Conservation (phyloP, 2,888 invertebrate genomes). For the Scelioninae gen. 1 region DNA sequence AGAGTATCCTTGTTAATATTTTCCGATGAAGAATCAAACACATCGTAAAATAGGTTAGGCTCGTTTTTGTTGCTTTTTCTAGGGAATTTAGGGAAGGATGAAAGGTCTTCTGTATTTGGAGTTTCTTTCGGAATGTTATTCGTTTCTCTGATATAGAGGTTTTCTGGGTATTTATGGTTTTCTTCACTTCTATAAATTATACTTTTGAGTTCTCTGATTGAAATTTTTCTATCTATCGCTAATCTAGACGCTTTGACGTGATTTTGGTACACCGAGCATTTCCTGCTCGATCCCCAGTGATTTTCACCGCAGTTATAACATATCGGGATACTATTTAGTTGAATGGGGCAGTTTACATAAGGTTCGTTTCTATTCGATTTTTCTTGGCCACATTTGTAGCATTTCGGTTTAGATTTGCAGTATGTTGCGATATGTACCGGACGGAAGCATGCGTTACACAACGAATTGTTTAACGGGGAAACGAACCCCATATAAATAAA, state of each 20-base stretch:
- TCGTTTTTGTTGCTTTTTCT: no score
- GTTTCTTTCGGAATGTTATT: no score
- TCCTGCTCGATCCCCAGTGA: constrained; percentile 34
- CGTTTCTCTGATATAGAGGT: neutral
- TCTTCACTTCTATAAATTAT: neutral
- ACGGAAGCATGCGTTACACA: constrained; percentile 9
- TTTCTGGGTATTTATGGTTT: neutral
- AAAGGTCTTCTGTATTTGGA: no score
- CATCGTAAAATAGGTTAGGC: no score
- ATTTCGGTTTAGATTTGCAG: constrained; percentile 8
- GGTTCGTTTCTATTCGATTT: neutral
- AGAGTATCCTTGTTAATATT: no score
- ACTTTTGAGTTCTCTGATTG: neutral
- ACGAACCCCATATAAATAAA: constrained; percentile 12
- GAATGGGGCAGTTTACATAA: neutral
- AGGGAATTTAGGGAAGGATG: no score
- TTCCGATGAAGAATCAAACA: no score
- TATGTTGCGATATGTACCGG: constrained; percentile 5
- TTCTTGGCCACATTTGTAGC: constrained; percentile 1
- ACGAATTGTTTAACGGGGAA: constrained; percentile 1
- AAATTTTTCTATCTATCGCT: neutral
- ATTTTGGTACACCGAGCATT: constrained; percentile 3
- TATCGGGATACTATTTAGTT: no score
- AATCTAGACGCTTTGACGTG: neutral
- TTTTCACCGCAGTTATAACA: constrained; percentile 22